Conservation (phyloP, 2,113 vertebrate genomes). For the Aphyosemion australe region DNA sequence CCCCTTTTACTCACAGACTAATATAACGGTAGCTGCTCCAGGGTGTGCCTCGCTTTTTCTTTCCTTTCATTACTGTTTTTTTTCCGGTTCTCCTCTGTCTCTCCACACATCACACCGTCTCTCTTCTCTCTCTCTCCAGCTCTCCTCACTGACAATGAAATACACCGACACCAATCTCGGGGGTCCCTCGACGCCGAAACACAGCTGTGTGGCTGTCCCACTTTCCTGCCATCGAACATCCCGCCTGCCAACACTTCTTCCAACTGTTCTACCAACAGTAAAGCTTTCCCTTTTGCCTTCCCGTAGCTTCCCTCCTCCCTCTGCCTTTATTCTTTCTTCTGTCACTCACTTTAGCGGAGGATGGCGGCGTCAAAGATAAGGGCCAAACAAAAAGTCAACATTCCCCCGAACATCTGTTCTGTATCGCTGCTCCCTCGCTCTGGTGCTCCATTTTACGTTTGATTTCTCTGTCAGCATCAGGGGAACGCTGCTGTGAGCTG, state of each 20-base stretch:
- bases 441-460: slow-evolving; percentile 71
- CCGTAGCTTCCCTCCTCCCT: slow-evolving; percentile 34
- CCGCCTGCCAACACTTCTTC: slow-evolving; percentile 63
- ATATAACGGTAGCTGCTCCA: slow-evolving; percentile 54
- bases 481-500: slow-evolving; percentile 67
- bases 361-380: slow-evolving; percentile 70
- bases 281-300: slow-evolving; percentile 31
- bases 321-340: slow-evolving; percentile 38
- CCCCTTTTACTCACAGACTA: slow-evolving; percentile 34
- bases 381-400: slow-evolving; percentile 73
- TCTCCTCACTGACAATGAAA: slow-evolving; percentile 76
- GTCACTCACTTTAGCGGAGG: slow-evolving; percentile 61
- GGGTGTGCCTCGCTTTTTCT: slow-evolving; percentile 30
- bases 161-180: slow-evolving; percentile 78
- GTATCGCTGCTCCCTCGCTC: slow-evolving; percentile 60
- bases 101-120: slow-evolving; percentile 43
- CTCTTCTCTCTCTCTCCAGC: slow-evolving; percentile 46
- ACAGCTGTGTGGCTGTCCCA: slow-evolving; percentile 82
- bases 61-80: slow-evolving; percentile 8
- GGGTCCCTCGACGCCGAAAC: slow-evolving; percentile 71
- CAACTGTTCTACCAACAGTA: slow-evolving; percentile 62
- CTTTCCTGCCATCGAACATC: slow-evolving; percentile 72
- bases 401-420: slow-evolving; percentile 76
- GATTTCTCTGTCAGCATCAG: slow-evolving; percentile 69
- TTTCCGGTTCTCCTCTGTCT: slow-evolving; percentile 18